Evolutionary conservation across 2,113 vertebrate species (phyloP).

Genomic region (Apeltes quadracus): DNA sequence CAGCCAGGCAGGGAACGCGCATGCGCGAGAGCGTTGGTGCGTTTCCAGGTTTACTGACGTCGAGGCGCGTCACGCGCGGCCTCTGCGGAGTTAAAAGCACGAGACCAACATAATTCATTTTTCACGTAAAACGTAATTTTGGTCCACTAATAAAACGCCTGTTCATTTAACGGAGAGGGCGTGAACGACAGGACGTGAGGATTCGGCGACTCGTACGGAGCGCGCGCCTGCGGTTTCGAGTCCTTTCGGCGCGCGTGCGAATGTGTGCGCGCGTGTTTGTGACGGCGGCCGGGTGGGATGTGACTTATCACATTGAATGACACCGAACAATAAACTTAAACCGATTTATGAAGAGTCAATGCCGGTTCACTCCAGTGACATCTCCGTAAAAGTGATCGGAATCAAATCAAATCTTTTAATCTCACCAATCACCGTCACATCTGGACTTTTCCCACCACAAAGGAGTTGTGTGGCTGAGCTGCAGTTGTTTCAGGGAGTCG

Average conservation of each 20-base stretch:
- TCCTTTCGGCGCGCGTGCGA: conserved; percentile 15
- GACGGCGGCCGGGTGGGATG: conserved; percentile 60
- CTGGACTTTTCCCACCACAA: conserved; percentile 58
- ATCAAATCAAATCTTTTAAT: conserved; percentile 80
- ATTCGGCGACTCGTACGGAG: conserved; percentile 20
- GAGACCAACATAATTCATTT: conserved; percentile 54
- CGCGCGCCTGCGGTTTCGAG: conserved; percentile 24
- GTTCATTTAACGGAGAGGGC: conserved; percentile 46
- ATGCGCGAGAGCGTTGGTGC: conserved; percentile 18
- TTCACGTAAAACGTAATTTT: conserved; percentile 39
- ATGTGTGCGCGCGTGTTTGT: conserved; percentile 12
- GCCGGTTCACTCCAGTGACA: conserved; percentile 71
- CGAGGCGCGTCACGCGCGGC: conserved; percentile 46
- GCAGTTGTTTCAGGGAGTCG: conserved; percentile 15
- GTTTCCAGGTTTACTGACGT: conserved; percentile 39
- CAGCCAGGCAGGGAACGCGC: not conserved
- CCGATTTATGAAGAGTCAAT: conserved; percentile 77
- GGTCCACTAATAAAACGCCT: conserved; percentile 62
- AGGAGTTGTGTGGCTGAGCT: conserved; percentile 63
- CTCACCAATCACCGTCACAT: conserved; percentile 76
- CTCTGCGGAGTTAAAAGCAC: conserved; percentile 48
- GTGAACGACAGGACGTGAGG: conserved; percentile 7
- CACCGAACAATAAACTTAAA: conserved; percentile 80
- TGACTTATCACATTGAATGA: conserved; percentile 78
- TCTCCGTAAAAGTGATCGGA: conserved; percentile 75